These are phyloP conservation scores for Sarotherodon lohbergeri DNA, from an alignment of 2,113 vertebrate species.

Conservation along the genomic window DNA sequence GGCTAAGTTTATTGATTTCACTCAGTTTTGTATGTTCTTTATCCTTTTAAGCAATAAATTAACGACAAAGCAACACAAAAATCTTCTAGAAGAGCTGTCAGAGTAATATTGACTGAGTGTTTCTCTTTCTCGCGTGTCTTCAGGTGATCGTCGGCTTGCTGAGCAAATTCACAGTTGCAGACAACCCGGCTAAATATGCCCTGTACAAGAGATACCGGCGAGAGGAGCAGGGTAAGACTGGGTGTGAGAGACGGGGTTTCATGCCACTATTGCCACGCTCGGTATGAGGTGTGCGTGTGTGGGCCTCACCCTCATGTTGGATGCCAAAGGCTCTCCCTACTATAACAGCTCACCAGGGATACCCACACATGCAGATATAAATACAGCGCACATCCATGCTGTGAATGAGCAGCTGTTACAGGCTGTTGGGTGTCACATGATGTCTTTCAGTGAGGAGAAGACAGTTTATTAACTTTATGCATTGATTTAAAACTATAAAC, in stretches of 20 bases:
- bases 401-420: slow-evolving; percentile 42
- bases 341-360: slow-evolving; percentile 6
- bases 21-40: not conserved
- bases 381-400: slow-evolving; percentile 1
- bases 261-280: slow-evolving; percentile 6
- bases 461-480: not conserved
- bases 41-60: not conserved
- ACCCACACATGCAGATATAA: slow-evolving; percentile 9
- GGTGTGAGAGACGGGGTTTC: not conserved
- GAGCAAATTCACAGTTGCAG: slow-evolving; percentile 86
- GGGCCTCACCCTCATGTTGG: not conserved
- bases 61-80: not conserved
- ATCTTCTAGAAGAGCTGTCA: not conserved
- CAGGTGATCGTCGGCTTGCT: slow-evolving; percentile 93
- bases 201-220: slow-evolving; percentile 89
- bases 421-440: not conserved
- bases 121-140: not conserved
- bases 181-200: slow-evolving; percentile 95
- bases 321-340: slow-evolving; percentile 38
- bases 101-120: not conserved
- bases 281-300: not conserved
- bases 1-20: not conserved
- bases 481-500: not conserved
- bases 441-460: not conserved
- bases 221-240: slow-evolving; percentile 87